Base-by-base conservation (phyloP, 2,888 invertebrate genomes). In the Leptinotarsa rubiginosa region DNA sequence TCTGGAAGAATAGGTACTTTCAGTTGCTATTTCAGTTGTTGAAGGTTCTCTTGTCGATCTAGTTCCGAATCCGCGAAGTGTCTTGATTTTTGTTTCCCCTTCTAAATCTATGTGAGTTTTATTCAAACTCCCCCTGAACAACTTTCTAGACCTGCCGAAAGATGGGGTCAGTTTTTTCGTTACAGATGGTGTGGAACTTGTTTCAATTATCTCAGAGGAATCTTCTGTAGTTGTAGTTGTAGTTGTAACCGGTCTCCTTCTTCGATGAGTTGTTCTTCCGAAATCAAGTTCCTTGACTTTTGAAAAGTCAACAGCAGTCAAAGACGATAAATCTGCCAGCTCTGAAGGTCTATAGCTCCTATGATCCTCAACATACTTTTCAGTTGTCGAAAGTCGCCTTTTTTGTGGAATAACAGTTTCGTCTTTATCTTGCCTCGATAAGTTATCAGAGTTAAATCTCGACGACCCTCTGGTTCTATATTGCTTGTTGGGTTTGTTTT, bases 301-400 rank as follows among this genome's bases (percentile, higher is more conserved):
- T 56, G 75, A 76, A 73, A 86, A 84, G 79, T 92, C 91, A 25
- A 89, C 86, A 1, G 91, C 89, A 2, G 90, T 91, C 65, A 91
- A 84, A 3, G 91, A 91, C 65, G 90, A 87, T 18, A 90, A 81
- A 83, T 91, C 91, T 75, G 90, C 89, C n/a, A 87, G 79, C 78
- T 85, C 85, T 0, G 83, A 80, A 10, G 88, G 88, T 75, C 88
- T 82, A 79, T 84, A 88, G 52, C 82, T 84, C 66, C 88, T 79
- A 64, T 82, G 79, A 5, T 82, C 78, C 50, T 83, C 83, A 2
- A 84, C 81, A 56, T 84, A 67, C 56, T 76, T 75, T 76, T 83
- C 84, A 5, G 85, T 82, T 52, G 76, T 76, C 31, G 79, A 74
- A 15, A 73, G 47, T 16, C 77, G 59, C 25, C 77, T 72, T 65